Evolutionary conservation across 2,888 invertebrate species (phyloP).

Genomic region (Lycaena phlaeas): DNA sequence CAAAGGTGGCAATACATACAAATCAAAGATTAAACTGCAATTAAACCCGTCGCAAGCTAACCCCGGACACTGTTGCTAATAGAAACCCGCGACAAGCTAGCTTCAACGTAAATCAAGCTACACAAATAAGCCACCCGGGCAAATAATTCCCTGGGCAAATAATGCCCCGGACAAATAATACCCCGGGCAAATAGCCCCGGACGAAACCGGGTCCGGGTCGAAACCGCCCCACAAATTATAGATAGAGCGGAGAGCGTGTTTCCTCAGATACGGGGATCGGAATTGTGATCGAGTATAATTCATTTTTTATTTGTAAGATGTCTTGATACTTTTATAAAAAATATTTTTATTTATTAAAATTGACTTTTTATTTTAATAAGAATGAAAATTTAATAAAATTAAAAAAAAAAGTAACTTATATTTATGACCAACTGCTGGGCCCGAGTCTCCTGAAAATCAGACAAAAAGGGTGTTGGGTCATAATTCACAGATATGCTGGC

Average conservation of each 20-base stretch:
- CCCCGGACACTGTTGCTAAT: conserved; percentile 29
- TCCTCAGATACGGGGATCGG: conserved; percentile 25
- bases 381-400: no score
- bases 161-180: conserved; percentile 23
- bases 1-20: conserved; percentile 11
- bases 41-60: conserved; percentile 18
- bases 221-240: conserved; percentile 25
- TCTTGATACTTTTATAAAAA: no score
- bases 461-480: no score
- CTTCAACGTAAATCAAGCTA: conserved; percentile 37
- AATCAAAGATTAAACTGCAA: conserved; percentile 30
- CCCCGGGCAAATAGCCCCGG: no score
- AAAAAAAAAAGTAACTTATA: no score
- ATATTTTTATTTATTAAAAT: no score
- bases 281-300: conserved; percentile 12
- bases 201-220: no score
- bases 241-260: conserved; percentile 24
- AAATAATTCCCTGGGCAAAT: conserved; percentile 24
- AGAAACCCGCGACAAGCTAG: conserved; percentile 27
- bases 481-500: no score
- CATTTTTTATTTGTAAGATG: no score
- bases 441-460: no score
- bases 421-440: no score
- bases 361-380: no score
- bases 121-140: conserved; percentile 33